Evolutionary conservation across 2,888 invertebrate species (phyloP), one percentile per base, ranked within the genome.

Genomic region (Apodemia hepburni): DNA sequence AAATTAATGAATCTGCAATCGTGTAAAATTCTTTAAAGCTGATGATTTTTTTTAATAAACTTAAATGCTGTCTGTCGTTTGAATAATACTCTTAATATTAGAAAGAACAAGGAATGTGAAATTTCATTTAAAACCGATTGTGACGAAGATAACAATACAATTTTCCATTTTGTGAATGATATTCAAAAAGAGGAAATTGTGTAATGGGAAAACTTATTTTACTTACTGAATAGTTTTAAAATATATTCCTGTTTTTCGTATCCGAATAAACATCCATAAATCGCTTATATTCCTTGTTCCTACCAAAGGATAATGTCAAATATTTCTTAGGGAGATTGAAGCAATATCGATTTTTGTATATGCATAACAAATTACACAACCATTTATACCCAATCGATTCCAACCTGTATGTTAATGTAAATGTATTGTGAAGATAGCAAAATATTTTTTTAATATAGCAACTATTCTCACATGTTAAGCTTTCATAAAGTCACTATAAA

Each of bases 291-390:
- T 54, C 54, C 27, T 54, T 54, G 54, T 54, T 54, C 54, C 54
- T 27, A 15, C 27, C 27, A 15, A 42, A 54, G 58, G 58, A 49
- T 45, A 42, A 47, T 29, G 35, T 12, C 29, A 70, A 66, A 66
- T 64, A 64, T 64, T 74, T 74, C 76, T 75, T 70, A 70, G 78
- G 75, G 76, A 79, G 75, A 75, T 74, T 73, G 71, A 81, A 82
- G 79, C 79, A 72, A 79, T 75, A 76, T 76, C 76, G 77, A 77
- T 77, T 82, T 79, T 81, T 83, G 81, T 86, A 87, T 84, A 91
- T 78, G 79, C 79, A 81, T 87, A 87, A 82, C 84, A 83, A 85
- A 82, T 83, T 80, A 84, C 89, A 91, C 89, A 92, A 91, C 91
- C 86, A 83, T 84, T 84, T 76, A 82, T 87, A 88, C 84, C 85